A percentile compares a stretch with the other conserved stretches of the same genome.
phyloP scores from a whole-genome alignment of 2,888 invertebrate genomes.

The Dynastes hyllus region DNA sequence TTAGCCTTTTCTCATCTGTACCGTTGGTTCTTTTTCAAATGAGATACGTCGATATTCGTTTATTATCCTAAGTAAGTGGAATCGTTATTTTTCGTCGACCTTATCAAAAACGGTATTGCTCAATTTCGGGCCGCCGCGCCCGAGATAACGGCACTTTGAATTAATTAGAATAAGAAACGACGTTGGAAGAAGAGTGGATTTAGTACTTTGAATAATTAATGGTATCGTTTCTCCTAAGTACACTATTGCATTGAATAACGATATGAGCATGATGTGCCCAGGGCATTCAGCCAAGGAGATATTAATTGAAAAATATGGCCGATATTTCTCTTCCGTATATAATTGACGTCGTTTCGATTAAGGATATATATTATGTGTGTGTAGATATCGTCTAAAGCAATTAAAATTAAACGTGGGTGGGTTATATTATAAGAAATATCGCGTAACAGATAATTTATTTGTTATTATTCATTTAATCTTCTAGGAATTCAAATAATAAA shows the following conservation, averaged over 20 bases:
- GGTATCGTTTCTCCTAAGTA: conserved; percentile 8
- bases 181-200: conserved; percentile 6
- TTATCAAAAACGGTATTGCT: conserved; percentile 17
- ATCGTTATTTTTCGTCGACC: conserved; percentile 25
- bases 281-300: no score
- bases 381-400: no score
- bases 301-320: no score
- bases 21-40: not conserved
- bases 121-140: conserved; percentile 14
- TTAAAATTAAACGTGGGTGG: no score
- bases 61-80: not conserved
- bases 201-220: conserved; percentile 34
- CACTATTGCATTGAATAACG: not conserved
- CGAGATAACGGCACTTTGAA: conserved; percentile 29
- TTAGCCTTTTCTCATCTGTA: not conserved
- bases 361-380: no score
- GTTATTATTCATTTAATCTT: no score
- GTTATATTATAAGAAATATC: no score
- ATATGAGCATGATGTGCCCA: no score
- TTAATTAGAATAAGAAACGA: conserved; percentile 28
- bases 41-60: not conserved
- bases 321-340: no score
- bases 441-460: no score
- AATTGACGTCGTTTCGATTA: no score
- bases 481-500: no score